Evolutionary conservation across 2,797 vertebrate genomes (phyloP).

Genomic region (Mycteria americana): DNA sequence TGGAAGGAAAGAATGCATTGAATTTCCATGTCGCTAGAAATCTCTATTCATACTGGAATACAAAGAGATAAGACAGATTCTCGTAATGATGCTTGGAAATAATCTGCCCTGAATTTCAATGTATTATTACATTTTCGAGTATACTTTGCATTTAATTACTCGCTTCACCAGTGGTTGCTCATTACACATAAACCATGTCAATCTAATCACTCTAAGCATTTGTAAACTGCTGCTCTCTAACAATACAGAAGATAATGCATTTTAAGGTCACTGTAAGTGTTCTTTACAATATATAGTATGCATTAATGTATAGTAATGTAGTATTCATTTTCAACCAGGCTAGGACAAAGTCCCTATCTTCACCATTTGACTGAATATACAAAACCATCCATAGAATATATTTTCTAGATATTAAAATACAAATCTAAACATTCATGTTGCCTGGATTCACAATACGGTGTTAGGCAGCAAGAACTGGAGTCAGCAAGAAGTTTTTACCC

Average conservation of each 20-base stretch:
- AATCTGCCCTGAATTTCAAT: slow-evolving; percentile 59
- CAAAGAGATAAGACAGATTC: slow-evolving; percentile 50
- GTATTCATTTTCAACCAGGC: background rate
- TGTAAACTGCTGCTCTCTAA: slow-evolving; percentile 14
- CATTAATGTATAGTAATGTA: background rate
- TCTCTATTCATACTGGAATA: slow-evolving; percentile 39
- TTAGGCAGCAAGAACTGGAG: background rate
- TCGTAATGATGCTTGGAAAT: slow-evolving; percentile 17
- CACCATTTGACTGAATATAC: background rate
- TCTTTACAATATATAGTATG: background rate
- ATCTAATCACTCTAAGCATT: slow-evolving; percentile 20
- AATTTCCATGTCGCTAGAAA: slow-evolving; percentile 30
- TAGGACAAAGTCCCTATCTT: background rate
- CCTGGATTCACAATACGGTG: background rate
- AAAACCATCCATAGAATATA: background rate
- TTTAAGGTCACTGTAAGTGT: background rate
- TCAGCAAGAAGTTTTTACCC: background rate
- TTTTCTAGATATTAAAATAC: background rate
- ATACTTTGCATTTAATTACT: slow-evolving; percentile 65
- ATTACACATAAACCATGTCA: slow-evolving; percentile 31
- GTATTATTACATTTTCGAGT: slow-evolving; percentile 35
- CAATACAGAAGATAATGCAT: background rate
- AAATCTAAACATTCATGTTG: background rate
- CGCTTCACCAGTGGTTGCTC: slow-evolving; percentile 9
- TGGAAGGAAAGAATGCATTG: slow-evolving; percentile 6